A percentile compares a stretch with the other conserved stretches of the same genome.
phyloP scores from a whole-genome alignment of 2,888 invertebrate species.

The Halictus ligatus region DNA sequence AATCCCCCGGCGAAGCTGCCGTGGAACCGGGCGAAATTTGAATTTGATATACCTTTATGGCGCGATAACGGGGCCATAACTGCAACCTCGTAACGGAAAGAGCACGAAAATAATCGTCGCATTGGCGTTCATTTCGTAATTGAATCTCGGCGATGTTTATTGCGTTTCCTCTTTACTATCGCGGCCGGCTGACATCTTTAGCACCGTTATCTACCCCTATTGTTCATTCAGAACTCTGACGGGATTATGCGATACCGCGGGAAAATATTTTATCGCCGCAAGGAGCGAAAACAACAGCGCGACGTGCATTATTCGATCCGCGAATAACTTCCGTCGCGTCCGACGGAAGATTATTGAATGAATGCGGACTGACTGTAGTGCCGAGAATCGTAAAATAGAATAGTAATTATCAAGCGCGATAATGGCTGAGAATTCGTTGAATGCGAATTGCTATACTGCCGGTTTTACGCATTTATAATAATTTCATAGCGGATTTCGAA shows the following conservation, averaged over 20 bases:
- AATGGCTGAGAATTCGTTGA: not conserved
- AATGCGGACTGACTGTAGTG: not conserved
- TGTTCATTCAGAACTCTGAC: not conserved
- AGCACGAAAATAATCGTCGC: not conserved
- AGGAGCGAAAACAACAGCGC: not conserved
- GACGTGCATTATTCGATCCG: not conserved
- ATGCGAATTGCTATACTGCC: not conserved
- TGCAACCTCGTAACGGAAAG: not conserved
- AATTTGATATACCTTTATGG: conserved; percentile 24
- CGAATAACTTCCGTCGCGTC: not conserved
- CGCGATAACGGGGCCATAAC: conserved; percentile 9
- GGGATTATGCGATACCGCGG: not conserved
- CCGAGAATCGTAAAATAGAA: not conserved
- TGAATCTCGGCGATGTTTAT: conserved; percentile 11
- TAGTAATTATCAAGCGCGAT: not conserved
- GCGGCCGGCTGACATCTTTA: not conserved
- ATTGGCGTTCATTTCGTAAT: not conserved
- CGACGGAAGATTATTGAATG: not conserved
- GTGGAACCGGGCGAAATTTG: conserved; percentile 6
- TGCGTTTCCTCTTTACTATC: not conserved
- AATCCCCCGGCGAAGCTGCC: conserved; percentile 1
- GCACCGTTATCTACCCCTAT: not conserved
- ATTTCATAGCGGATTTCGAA: not conserved
- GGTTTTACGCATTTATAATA: not conserved
- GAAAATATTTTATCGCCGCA: not conserved